Conservation (phyloP, 2,888 invertebrate species). For the Prenolepis imparis region DNA sequence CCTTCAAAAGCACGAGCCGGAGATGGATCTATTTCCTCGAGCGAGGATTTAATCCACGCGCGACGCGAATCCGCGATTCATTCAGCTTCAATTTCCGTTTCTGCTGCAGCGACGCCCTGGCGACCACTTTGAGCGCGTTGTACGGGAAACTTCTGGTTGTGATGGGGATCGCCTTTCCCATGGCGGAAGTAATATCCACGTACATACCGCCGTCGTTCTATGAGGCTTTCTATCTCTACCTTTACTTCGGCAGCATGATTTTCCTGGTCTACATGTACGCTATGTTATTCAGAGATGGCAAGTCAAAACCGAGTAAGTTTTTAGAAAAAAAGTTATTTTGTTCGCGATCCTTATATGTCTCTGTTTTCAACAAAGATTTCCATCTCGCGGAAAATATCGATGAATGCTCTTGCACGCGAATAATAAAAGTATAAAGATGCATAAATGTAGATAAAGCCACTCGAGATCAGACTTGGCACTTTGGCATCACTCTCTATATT, state of each 20-base stretch:
- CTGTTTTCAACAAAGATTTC: conserved; percentile 17
- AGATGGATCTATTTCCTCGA: conserved; percentile 59
- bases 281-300: conserved; percentile 90
- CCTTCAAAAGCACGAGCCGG: conserved; percentile 42
- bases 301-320: conserved; percentile 86
- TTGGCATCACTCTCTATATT: conserved; percentile 12
- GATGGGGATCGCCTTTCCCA: conserved; percentile 97
- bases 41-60: conserved; percentile 43
- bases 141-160: conserved; percentile 97
- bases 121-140: conserved; percentile 95
- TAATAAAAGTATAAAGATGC: not conserved
- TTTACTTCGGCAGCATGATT: conserved; percentile 95
- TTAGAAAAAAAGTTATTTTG: not conserved
- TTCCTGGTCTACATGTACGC: conserved; percentile 95
- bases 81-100: conserved; percentile 73
- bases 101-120: conserved; percentile 92
- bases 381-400: conserved; percentile 14
- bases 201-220: conserved; percentile 97
- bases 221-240: conserved; percentile 95
- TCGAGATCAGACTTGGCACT: not conserved
- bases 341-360: not conserved
- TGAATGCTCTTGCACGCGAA: not conserved
- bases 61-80: conserved; percentile 14
- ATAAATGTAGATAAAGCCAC: conserved; percentile 5
- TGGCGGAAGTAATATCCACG: conserved; percentile 98